Conservation (phyloP, 1,140 invertebrate species). For the Drosophila funebris region DNA sequence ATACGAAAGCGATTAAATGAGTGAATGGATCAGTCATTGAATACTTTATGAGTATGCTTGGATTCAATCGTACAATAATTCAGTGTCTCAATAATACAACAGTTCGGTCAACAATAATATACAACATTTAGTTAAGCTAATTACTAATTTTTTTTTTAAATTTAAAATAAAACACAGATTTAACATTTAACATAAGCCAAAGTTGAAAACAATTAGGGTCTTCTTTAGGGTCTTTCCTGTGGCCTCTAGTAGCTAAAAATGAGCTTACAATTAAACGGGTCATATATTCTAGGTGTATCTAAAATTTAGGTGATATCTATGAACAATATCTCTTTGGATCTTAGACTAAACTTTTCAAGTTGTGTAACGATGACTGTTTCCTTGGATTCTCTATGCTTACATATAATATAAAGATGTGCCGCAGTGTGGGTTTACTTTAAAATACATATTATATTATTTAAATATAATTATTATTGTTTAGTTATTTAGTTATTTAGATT, state of each 20-base stretch:
- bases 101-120: constrained; percentile 44
- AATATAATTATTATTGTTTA: constrained; percentile 11
- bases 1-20: not conserved
- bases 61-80: constrained; percentile 19
- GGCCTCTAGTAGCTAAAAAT: constrained; percentile 51
- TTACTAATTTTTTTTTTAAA: constrained; percentile 19
- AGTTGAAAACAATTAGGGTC: constrained; percentile 21
- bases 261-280: constrained; percentile 62
- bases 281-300: constrained; percentile 43
- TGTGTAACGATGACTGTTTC: constrained; percentile 19
- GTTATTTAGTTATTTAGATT: constrained; percentile 13
- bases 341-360: constrained; percentile 1
- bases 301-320: constrained; percentile 53
- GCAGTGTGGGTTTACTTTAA: constrained; percentile 51
- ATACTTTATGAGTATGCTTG: not conserved
- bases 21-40: constrained; percentile 23
- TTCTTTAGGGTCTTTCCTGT: constrained; percentile 23
- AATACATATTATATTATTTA: constrained; percentile 54
- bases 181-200: constrained; percentile 8
- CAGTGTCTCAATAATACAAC: constrained; percentile 45
- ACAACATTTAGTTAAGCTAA: constrained; percentile 44
- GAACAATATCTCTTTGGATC: constrained; percentile 45
- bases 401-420: constrained; percentile 50
- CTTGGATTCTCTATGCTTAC: constrained; percentile 39
- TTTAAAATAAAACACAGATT: constrained; percentile 7